These are phyloP conservation scores for Cyprinus carpio DNA, from an alignment of 2,113 vertebrate species.

Conservation along the genomic window DNA sequence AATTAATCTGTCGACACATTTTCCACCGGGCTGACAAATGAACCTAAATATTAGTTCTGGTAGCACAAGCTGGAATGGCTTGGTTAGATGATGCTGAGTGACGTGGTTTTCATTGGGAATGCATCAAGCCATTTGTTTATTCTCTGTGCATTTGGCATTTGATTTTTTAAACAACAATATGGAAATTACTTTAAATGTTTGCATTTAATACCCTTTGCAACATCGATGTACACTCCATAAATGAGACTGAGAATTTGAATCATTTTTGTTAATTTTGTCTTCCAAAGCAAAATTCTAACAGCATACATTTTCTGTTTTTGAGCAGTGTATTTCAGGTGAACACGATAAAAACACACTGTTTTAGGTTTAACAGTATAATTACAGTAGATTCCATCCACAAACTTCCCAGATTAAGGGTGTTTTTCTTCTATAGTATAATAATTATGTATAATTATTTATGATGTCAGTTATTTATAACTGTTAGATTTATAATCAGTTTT, in stretches of 20 bases:
- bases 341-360: not conserved
- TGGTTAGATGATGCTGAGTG: not conserved
- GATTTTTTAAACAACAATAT: not conserved
- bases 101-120: too few relatives aligned
- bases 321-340: too few relatives aligned
- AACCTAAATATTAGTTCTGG: conserved; percentile 37
- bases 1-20: not conserved
- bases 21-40: not conserved
- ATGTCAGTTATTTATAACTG: too few relatives aligned
- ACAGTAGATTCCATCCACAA: too few relatives aligned
- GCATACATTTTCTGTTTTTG: too few relatives aligned
- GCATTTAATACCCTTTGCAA: not conserved
- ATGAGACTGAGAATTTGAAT: not conserved
- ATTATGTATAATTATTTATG: too few relatives aligned
- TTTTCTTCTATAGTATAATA: too few relatives aligned
- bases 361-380: not conserved
- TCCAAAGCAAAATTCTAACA: not conserved
- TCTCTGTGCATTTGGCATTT: not conserved
- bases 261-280: too few relatives aligned
- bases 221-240: not conserved
- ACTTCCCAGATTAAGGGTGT: too few relatives aligned
- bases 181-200: not conserved
- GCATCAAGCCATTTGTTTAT: too few relatives aligned
- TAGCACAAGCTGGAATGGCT: not conserved
- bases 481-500: too few relatives aligned